A percentile compares a stretch with the other conserved stretches of the same genome.
These are phyloP conservation scores for Chromobotia macracanthus DNA, from an alignment of 2,797 vertebrate genomes.

Conservation along the genomic window DNA sequence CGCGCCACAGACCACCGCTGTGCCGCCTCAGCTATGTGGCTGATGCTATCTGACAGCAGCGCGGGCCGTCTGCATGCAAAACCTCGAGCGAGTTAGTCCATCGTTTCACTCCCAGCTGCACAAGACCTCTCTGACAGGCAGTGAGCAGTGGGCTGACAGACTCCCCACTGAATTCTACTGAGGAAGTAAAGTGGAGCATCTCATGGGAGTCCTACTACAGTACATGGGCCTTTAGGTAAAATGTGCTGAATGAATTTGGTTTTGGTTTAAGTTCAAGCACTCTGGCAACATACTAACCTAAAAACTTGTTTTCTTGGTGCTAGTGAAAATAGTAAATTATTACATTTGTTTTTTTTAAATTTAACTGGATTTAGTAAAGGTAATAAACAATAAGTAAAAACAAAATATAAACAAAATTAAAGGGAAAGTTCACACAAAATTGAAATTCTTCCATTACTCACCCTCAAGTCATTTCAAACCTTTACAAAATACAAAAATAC, in stretches of 20 bases:
- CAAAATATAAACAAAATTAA: too few relatives aligned
- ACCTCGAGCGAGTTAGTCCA: slow-evolving; percentile 19
- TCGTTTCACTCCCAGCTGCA: slow-evolving; percentile 39
- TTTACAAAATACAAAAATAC: too few relatives aligned
- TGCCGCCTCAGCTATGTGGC: slow-evolving; percentile 29
- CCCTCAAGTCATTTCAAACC: too few relatives aligned
- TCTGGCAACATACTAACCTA: too few relatives aligned
- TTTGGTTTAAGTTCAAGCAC: background rate
- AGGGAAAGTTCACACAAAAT: too few relatives aligned
- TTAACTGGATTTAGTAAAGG: too few relatives aligned
- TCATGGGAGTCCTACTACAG: background rate
- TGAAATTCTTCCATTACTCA: too few relatives aligned
- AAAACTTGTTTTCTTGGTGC: too few relatives aligned
- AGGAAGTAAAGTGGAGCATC: slow-evolving; percentile 6
- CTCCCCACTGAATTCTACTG: slow-evolving; percentile 13
- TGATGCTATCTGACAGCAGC: slow-evolving; percentile 55
- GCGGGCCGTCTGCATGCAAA: slow-evolving; percentile 38
- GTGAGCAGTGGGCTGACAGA: slow-evolving; percentile 5
- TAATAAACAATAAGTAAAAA: too few relatives aligned
- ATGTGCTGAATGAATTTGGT: background rate
- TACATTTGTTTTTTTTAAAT: too few relatives aligned
- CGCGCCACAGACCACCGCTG: slow-evolving; percentile 51
- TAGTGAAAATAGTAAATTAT: too few relatives aligned
- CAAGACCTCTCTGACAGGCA: slow-evolving; percentile 37
- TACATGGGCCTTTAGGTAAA: background rate